phyloP scores from a whole-genome alignment of 2,888 invertebrate species.

The Lasioglossum villosulum region DNA sequence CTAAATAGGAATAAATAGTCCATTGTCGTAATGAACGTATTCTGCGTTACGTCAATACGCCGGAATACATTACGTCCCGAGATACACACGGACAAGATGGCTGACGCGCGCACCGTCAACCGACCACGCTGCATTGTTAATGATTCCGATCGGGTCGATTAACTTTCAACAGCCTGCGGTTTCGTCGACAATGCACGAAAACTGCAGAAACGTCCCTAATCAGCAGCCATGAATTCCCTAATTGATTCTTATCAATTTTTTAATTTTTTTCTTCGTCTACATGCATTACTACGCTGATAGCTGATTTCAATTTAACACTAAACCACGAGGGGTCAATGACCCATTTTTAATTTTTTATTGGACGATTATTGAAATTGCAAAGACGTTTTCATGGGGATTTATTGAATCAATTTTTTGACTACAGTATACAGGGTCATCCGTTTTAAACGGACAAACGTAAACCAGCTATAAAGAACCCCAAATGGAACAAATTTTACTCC shows the following conservation, averaged over 20 bases:
- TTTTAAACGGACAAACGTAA: too few relatives aligned
- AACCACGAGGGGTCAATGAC: too few relatives aligned
- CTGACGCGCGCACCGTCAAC: neutral
- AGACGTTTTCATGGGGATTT: too few relatives aligned
- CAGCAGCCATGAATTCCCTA: neutral
- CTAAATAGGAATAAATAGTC: conserved; percentile 59
- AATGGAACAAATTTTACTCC: too few relatives aligned
- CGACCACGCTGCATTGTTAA: conserved; percentile 4
- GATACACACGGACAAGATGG: conserved; percentile 40
- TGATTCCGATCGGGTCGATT: neutral
- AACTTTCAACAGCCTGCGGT: neutral
- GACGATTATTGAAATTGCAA: too few relatives aligned
- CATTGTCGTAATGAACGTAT: conserved; percentile 55
- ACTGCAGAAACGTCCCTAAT: neutral
- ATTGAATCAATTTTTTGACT: too few relatives aligned
- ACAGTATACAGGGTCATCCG: too few relatives aligned
- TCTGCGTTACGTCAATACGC: conserved; percentile 53
- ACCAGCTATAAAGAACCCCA: too few relatives aligned
- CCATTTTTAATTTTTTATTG: too few relatives aligned
- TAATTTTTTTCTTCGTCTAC: neutral
- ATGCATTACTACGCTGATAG: neutral
- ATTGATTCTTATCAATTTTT: neutral
- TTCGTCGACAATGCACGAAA: neutral
- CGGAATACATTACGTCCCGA: conserved; percentile 41
- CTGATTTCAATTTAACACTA: too few relatives aligned